Evolutionary conservation across 2,113 vertebrate genomes (phyloP).

Genomic region (Lepidothrix coronata): DNA sequence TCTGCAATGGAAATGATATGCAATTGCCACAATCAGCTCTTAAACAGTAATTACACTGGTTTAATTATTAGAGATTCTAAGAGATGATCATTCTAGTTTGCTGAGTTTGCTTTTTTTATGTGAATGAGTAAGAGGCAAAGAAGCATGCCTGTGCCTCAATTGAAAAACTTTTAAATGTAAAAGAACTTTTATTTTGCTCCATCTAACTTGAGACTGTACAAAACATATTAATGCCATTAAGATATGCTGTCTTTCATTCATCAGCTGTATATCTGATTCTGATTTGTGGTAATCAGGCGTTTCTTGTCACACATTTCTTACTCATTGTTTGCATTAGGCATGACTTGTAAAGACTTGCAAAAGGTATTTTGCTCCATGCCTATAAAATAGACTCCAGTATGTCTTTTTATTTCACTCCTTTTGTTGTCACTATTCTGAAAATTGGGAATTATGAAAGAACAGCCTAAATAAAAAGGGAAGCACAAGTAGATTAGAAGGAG

Average conservation of each 20-base stretch:
- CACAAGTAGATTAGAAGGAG: background rate
- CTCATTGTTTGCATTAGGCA: background rate
- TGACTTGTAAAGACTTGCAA: background rate
- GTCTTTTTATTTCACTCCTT: background rate
- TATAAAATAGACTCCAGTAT: background rate
- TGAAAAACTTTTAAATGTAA: background rate
- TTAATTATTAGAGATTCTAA: background rate
- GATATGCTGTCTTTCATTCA: background rate
- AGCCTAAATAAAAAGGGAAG: background rate
- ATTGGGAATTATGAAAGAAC: background rate
- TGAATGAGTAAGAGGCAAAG: background rate
- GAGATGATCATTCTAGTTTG: background rate
- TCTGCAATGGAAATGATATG: background rate
- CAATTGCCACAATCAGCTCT: background rate
- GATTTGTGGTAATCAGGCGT: background rate
- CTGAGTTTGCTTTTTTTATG: background rate
- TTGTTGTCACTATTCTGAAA: background rate
- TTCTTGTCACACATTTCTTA: background rate
- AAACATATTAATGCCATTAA: background rate
- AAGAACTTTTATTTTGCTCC: background rate
- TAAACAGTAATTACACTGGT: conserved; percentile 7
- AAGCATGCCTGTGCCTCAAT: background rate
- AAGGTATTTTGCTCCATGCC: background rate
- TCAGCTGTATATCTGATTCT: background rate
- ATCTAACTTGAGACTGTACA: background rate